phyloP scores from a whole-genome alignment of 64 coral and sea anemone species.

The Montipora capricornis region DNA sequence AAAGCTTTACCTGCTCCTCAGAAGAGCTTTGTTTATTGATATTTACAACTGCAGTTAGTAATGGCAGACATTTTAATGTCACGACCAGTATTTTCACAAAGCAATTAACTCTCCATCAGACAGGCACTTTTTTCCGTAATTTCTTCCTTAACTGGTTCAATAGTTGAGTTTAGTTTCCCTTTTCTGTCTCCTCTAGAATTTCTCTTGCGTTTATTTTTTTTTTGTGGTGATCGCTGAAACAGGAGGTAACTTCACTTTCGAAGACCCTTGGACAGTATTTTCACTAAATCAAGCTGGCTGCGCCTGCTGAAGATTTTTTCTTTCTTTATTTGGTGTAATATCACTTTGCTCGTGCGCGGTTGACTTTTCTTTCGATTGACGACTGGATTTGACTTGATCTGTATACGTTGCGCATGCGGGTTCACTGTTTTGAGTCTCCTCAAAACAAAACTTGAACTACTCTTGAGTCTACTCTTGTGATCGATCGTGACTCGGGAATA shows the following conservation, averaged over 20 bases:
- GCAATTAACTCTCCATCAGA: no score
- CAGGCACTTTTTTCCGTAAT: background rate
- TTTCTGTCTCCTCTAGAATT: background rate
- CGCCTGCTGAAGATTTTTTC: background rate
- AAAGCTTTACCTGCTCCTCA: no score
- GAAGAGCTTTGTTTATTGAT: no score
- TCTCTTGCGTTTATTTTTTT: background rate
- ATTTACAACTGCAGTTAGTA: no score
- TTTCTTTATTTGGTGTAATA: background rate
- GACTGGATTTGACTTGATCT: background rate
- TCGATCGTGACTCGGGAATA: no score
- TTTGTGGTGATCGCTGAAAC: background rate
- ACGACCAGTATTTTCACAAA: no score
- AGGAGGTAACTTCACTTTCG: slow-evolving; percentile 7
- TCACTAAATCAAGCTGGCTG: background rate
- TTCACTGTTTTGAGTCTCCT: background rate
- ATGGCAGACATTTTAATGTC: no score
- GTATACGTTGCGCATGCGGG: background rate
- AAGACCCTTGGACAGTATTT: background rate
- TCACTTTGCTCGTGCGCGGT: background rate
- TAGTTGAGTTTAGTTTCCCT: background rate
- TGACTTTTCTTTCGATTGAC: background rate
- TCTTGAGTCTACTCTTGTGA: no score
- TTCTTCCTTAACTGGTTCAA: slow-evolving; percentile 24
- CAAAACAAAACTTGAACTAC: no score